phyloP scores from a whole-genome alignment of 2,888 invertebrate genomes.

The Cerceris ruficornis region DNA sequence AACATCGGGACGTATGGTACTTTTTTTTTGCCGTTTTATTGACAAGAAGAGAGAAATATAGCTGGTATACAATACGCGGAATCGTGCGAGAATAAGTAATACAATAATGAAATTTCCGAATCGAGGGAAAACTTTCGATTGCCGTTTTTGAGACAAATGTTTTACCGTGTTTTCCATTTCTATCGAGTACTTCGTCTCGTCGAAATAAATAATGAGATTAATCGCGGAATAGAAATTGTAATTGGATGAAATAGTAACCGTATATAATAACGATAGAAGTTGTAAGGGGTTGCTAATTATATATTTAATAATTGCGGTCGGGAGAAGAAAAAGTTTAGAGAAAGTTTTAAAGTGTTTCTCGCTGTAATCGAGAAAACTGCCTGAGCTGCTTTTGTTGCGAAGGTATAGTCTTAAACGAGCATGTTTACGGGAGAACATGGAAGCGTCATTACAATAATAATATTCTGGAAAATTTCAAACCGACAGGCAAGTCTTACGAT shows the following conservation, averaged over 20 bases:
- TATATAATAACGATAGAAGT: too few species aligned
- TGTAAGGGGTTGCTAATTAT: too few species aligned
- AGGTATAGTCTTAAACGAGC: background rate
- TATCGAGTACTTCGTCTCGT: too few species aligned
- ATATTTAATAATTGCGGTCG: too few species aligned
- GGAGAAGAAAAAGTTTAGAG: background rate
- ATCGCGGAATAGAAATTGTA: too few species aligned
- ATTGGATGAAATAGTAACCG: too few species aligned
- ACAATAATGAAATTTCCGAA: background rate
- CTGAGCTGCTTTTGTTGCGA: background rate
- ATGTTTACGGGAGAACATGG: background rate
- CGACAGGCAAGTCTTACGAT: background rate
- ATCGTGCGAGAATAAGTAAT: background rate
- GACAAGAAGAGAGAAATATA: background rate
- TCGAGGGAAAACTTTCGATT: too few species aligned
- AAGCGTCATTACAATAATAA: constrained; percentile 2
- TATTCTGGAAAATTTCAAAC: constrained; percentile 2
- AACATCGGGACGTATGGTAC: background rate
- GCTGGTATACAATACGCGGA: constrained; percentile 7
- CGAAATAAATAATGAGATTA: too few species aligned
- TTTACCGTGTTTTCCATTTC: too few species aligned
- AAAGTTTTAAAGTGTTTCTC: background rate
- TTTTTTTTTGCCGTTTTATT: background rate
- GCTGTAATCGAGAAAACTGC: background rate
- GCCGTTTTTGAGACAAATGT: too few species aligned